Base-by-base conservation (phyloP, 1,140 invertebrate species). In the Atta cephalotes region DNA sequence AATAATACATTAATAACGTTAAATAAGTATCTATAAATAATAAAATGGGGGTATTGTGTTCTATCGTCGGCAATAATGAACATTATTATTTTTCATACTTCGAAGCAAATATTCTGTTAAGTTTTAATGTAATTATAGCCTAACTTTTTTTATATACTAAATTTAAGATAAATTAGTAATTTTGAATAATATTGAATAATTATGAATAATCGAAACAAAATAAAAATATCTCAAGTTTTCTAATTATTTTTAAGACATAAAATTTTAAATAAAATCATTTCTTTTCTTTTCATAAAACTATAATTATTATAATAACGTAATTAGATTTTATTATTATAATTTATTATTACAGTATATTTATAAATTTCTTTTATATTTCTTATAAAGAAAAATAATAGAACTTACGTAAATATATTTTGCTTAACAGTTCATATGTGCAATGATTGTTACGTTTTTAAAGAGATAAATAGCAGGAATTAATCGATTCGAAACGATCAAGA, bases 401-500 rank as follows among this genome's bases (percentile, higher is more conserved):
- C 12, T 63, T 45, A 4, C 21, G 25, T 65, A 2, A 16, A 25
- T 78, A 21, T 28, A 35, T 28, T 78, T 62, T 39, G 14, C 31
- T 56, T 39, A 56, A 31, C 51, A 56, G 25, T 56, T 60, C 72
- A 60, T 39, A 77, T 21, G 10, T 39, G 16, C 45, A 58, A 76
- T 14, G 12, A 45, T 76, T 39, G 28, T 53, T 56, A 80, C 28
- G 51, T 31, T 81, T 16, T 70, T 9, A 39, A 58, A 4, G 10
- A 70, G 49, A 56, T 51, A 18, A 74, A 72, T 31, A 82, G 18
- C n/a, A 68, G 7, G 35, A 51, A 87, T 60, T 84, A 49, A 74
- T 86, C 58, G 74, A 53, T n/a, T 56, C 53, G 39, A 28, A 16
- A 21, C 62, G 7, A 60, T 14, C 9, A 25, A 12, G 25, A 18